Evolutionary conservation across 1,140 invertebrate species (phyloP).

Genomic region (Rhysida immarginata): DNA sequence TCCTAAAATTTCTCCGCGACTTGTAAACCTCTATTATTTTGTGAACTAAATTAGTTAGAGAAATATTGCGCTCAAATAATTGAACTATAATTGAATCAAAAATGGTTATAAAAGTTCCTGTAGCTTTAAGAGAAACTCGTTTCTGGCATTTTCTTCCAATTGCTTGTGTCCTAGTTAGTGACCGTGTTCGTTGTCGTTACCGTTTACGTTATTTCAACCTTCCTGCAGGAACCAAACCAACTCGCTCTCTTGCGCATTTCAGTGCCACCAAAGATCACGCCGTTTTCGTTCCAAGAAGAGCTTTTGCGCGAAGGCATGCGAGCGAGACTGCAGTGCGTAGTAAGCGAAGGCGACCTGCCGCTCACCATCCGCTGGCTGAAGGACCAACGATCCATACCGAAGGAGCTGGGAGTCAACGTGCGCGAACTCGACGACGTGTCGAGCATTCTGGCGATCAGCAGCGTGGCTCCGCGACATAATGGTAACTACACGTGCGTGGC

Average conservation of each 20-base stretch:
- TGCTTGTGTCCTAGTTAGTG: too few species aligned
- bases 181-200: too few species aligned
- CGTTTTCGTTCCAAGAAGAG: conserved; percentile 55
- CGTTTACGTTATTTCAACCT: too few species aligned
- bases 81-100: too few species aligned
- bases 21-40: too few species aligned
- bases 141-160: too few species aligned
- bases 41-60: too few species aligned
- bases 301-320: conserved; percentile 23
- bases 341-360: conserved; percentile 54
- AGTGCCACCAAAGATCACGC: conserved; percentile 70
- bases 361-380: conserved; percentile 58
- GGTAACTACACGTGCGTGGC: conserved; percentile 42
- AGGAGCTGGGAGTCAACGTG: conserved; percentile 31
- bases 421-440: conserved; percentile 37
- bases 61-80: too few species aligned
- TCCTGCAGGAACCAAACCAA: too few species aligned
- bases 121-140: too few species aligned
- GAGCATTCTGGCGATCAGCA: conserved; percentile 29
- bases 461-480: conserved; percentile 30
- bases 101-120: too few species aligned
- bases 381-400: conserved; percentile 34
- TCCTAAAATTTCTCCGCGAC: too few species aligned
- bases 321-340: conserved; percentile 20
- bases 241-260: conserved; percentile 34